Evolutionary conservation across 1,140 invertebrate genomes (phyloP).

Genomic region (Aphidius gifuensis): DNA sequence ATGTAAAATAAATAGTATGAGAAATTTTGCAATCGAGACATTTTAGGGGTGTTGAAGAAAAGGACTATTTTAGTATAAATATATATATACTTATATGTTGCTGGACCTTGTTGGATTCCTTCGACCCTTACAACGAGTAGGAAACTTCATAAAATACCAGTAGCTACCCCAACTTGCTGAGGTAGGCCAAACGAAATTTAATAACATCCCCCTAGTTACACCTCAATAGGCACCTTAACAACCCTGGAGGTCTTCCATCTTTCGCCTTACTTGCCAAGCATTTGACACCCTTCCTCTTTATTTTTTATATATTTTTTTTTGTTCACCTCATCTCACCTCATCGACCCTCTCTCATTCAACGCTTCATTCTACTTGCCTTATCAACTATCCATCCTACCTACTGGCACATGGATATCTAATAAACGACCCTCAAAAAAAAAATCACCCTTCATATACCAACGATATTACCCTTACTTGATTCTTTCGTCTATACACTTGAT

Average conservation of each 20-base stretch:
- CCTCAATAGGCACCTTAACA: slow-evolving; percentile 58
- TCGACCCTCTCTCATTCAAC: slow-evolving; percentile 2
- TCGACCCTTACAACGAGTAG: slow-evolving; percentile 27
- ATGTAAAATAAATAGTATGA: too few relatives aligned
- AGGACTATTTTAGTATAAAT: not conserved
- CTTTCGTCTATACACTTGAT: slow-evolving; percentile 17
- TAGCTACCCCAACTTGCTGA: slow-evolving; percentile 33
- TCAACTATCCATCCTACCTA: slow-evolving; percentile 35
- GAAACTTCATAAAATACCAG: slow-evolving; percentile 47
- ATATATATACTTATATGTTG: slow-evolving; percentile 5
- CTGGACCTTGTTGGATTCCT: slow-evolving; percentile 32
- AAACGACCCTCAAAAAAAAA: slow-evolving; percentile 48
- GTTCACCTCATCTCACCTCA: slow-evolving; percentile 10
- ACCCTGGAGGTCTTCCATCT: slow-evolving; percentile 42
- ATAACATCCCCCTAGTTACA: slow-evolving; percentile 58
- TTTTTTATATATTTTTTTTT: slow-evolving; percentile 14
- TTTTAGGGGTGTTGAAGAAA: slow-evolving; percentile 31
- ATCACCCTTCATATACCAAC: slow-evolving; percentile 40
- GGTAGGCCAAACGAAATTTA: slow-evolving; percentile 54
- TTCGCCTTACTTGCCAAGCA: slow-evolving; percentile 13
- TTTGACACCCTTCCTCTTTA: slow-evolving; percentile 24
- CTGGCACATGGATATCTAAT: slow-evolving; percentile 45
- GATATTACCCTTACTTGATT: slow-evolving; percentile 33
- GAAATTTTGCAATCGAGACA: not conserved
- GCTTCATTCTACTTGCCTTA: slow-evolving; percentile 31